These are phyloP conservation scores for Dermochelys coriacea DNA, from an alignment of 2,797 vertebrate species.

Conservation along the genomic window DNA sequence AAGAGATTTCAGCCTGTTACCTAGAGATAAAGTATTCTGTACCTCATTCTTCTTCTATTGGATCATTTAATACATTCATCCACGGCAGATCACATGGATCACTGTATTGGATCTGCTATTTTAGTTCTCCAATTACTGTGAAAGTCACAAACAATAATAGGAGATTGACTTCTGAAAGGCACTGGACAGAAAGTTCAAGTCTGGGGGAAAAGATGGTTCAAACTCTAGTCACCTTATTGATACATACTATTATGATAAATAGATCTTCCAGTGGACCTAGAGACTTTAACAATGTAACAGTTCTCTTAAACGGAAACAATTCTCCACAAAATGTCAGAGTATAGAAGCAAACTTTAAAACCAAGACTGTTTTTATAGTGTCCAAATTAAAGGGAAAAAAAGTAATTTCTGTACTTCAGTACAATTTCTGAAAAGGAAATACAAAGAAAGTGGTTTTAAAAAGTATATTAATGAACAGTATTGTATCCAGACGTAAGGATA, in stretches of 20 bases:
- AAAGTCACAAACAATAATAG: not conserved
- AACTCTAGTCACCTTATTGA: not conserved
- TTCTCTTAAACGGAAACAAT: not conserved
- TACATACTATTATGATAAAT: not conserved
- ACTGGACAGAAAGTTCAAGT: not conserved
- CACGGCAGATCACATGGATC: not conserved
- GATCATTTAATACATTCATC: not conserved
- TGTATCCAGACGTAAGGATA: not conserved
- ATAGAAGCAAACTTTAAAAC: not conserved
- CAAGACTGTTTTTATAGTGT: not conserved
- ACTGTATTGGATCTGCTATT: not conserved
- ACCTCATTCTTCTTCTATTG: not conserved
- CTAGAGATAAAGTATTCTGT: accelerated
- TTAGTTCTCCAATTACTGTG: not conserved
- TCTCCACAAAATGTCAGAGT: not conserved
- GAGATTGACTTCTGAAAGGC: not conserved
- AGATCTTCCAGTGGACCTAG: not conserved
- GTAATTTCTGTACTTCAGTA: not conserved
- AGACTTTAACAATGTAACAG: accelerated
- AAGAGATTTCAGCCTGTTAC: not conserved
- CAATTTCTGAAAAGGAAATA: not conserved
- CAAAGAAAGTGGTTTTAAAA: not conserved
- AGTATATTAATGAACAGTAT: not conserved
- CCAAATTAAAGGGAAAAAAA: not conserved
- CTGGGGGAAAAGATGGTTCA: not conserved